phyloP scores from a whole-genome alignment of 2,888 invertebrate genomes.

The Hedya salicella region DNA sequence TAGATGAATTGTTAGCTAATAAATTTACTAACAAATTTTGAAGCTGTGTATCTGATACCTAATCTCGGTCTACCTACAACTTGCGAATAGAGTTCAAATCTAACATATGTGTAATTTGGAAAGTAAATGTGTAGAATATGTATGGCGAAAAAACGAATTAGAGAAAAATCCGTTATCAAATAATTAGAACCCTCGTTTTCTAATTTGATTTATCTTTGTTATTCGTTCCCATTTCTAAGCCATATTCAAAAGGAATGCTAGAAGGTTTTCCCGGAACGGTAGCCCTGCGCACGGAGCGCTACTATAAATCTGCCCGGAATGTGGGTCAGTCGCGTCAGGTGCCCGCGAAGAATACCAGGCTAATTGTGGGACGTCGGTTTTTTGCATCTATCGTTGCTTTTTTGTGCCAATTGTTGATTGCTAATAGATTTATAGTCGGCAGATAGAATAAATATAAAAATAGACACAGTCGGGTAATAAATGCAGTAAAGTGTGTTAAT shows the following conservation, averaged over 20 bases:
- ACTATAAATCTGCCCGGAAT: slow-evolving; percentile 62
- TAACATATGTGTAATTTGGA: too few species aligned
- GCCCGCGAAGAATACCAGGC: slow-evolving; percentile 52
- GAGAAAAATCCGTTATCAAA: slow-evolving; percentile 14
- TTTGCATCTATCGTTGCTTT: slow-evolving; percentile 22
- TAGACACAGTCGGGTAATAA: too few species aligned
- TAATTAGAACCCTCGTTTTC: slow-evolving; percentile 29
- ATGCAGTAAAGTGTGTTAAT: too few species aligned
- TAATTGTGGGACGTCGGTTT: slow-evolving; percentile 51
- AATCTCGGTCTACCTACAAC: too few species aligned
- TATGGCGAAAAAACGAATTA: not conserved
- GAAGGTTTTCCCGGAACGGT: slow-evolving; percentile 32
- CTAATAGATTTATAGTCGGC: not conserved
- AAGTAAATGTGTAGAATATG: not conserved
- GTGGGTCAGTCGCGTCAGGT: slow-evolving; percentile 60
- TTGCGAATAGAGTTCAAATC: too few species aligned
- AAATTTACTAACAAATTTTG: too few species aligned
- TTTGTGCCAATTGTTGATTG: not conserved
- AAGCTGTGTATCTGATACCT: too few species aligned
- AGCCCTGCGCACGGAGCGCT: slow-evolving; percentile 44
- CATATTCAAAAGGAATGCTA: slow-evolving; percentile 25
- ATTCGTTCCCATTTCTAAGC: slow-evolving; percentile 15
- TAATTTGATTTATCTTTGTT: slow-evolving; percentile 31
- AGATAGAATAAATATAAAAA: too few species aligned
- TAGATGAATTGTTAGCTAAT: too few species aligned